These are phyloP conservation scores for Melanotaenia parkinsoni DNA, from an alignment of 2,797 vertebrate species.

Conservation along the genomic window DNA sequence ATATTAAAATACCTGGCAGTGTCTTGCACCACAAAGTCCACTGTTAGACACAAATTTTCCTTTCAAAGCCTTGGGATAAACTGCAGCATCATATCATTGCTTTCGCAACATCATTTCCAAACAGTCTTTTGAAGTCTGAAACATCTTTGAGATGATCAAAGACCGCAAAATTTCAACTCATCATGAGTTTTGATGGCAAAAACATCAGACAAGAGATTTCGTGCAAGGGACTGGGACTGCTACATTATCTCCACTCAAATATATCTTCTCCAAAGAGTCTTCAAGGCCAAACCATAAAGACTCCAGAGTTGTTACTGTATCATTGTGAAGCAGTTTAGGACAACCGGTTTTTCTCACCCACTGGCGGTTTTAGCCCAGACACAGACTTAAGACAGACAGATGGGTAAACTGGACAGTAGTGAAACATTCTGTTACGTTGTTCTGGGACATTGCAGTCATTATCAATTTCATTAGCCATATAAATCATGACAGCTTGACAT, in stretches of 20 bases:
- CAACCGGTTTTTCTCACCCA: conserved; percentile 16
- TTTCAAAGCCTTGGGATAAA: conserved; percentile 17
- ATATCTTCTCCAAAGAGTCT: conserved; percentile 60
- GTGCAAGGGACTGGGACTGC: conserved; percentile 63
- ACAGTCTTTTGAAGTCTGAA: conserved; percentile 64
- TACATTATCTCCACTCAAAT: conserved; percentile 66
- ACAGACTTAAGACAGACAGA: conserved; percentile 37
- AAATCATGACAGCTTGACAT: conserved; percentile 93
- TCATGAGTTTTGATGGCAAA: conserved; percentile 58
- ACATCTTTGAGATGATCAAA: conserved; percentile 63
- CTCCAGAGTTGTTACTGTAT: conserved; percentile 60
- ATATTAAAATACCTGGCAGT: conserved; percentile 56
- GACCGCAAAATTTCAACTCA: conserved; percentile 54
- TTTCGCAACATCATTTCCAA: conserved; percentile 64
- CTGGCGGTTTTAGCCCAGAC: conserved; percentile 22
- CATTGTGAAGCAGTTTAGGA: conserved; percentile 33
- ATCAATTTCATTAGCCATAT: conserved; percentile 96
- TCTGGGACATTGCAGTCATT: conserved; percentile 77
- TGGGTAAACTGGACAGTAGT: conserved; percentile 75
- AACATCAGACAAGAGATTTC: conserved; percentile 70
- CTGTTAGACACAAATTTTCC: conserved; percentile 20
- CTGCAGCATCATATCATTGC: conserved; percentile 50
- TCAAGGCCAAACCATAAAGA: conserved; percentile 62
- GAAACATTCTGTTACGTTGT: conserved; percentile 80
- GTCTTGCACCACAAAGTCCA: conserved; percentile 56